Base-by-base conservation (phyloP, 1,140 invertebrate species). In the Pogonomyrmex barbatus region DNA sequence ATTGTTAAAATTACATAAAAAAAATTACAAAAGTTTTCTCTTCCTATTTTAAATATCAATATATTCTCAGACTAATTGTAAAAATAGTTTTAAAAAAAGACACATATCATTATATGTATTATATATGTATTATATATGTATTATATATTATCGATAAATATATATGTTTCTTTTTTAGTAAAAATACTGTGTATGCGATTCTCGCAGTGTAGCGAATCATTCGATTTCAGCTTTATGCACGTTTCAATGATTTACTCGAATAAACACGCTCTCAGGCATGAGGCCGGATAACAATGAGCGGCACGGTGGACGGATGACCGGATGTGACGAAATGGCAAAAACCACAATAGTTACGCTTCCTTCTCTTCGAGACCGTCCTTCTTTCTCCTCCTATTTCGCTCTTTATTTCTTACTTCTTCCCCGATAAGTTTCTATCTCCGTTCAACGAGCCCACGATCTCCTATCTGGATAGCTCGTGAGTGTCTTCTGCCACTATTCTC, bases 281-380 rank as follows among this genome's bases (percentile, higher is more conserved):
- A 91, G 85, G 85, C 65, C 24, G 75, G 52, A 73, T 45, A 84
- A 81, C 87, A 76, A 90, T 91, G 85, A 89, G 82, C 86, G 83
- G 84, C 76, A 79, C 86, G 88, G 87, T 92, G 88, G 89, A 93
- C 92, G 89, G 90, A 92, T 93, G 91, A 93, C 93, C 93, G 93
- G 94, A 94, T 94, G 92, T 92, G 92, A 94, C 92, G 91, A 68
- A 77, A 81, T 89, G 71, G 89, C 91, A 94, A 94, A 94, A 94
- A 94, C 89, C 91, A 67, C 83, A 88, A 81, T 89, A 92, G 91
- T 92, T 91, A 91, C 91, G 89, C 91, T 91, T 91, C 90, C 91
- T 91, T 91, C 91, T 89, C 36, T 50, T 54, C 56, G 65, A 58
- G 42, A 52, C 83, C 42, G 17, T 62, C 47, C 42, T 12, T 52